Conservation (phyloP, 1,140 invertebrate species). For the Chironomus tepperi region DNA sequence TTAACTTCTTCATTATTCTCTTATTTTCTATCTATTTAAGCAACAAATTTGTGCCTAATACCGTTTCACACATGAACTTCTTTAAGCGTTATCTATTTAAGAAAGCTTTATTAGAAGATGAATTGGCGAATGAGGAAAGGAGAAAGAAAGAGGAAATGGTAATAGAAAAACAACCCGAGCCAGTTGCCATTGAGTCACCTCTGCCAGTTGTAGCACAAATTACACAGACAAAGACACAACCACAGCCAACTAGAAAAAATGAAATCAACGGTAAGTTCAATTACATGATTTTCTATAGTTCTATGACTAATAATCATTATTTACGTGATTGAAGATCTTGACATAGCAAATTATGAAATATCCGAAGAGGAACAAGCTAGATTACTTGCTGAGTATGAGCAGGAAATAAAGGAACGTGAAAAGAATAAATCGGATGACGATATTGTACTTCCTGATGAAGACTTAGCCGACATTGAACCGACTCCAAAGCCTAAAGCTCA, state of each 20-base stretch:
- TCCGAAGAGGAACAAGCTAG: constrained; percentile 40
- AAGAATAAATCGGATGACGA: constrained; percentile 5
- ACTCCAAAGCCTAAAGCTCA: background rate
- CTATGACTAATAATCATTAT: too few relatives aligned
- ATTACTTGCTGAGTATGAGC: constrained; percentile 40
- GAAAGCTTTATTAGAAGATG: constrained; percentile 41
- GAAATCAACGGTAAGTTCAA: background rate
- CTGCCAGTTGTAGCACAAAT: background rate
- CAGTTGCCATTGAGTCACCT: constrained; percentile 26
- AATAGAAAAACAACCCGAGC: constrained; percentile 23
- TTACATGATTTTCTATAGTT: too few relatives aligned
- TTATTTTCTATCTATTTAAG: background rate
- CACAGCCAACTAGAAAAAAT: background rate
- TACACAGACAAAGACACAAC: background rate
- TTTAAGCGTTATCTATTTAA: constrained; percentile 43
- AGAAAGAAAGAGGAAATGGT: constrained; percentile 22
- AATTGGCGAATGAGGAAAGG: constrained; percentile 33
- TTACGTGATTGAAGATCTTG: constrained; percentile 28
- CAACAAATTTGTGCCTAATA: constrained; percentile 30
- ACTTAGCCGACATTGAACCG: background rate
- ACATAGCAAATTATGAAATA: constrained; percentile 38
- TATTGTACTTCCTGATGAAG: background rate
- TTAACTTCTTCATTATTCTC: background rate
- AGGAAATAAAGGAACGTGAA: constrained; percentile 33
- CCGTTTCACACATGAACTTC: constrained; percentile 38